phyloP scores from a whole-genome alignment of 2,888 invertebrate species.

The Drosophila fungiperda region DNA sequence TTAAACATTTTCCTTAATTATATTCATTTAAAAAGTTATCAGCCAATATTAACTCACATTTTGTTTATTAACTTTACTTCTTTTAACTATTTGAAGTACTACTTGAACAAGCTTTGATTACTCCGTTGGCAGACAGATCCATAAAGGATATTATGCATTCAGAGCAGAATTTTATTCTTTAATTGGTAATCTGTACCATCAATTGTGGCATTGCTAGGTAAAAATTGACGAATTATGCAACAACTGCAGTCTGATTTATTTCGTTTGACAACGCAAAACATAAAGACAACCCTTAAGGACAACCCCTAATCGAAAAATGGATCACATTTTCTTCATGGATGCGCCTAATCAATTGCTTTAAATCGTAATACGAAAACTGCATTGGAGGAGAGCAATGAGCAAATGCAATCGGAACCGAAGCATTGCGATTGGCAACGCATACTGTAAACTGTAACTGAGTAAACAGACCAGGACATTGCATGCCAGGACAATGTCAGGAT shows the following conservation, averaged over 20 bases:
- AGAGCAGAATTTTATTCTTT: not conserved
- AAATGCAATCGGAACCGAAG: conserved; percentile 2
- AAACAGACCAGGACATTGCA: conserved; percentile 42
- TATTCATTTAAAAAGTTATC: not conserved
- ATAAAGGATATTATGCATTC: not conserved
- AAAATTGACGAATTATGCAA: not conserved
- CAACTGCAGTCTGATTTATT: conserved; percentile 35
- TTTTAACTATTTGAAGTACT: not conserved
- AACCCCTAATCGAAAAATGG: conserved; percentile 8
- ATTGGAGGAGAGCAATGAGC: conserved; percentile 60
- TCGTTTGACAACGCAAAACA: not conserved
- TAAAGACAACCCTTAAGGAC: conserved; percentile 14
- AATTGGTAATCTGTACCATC: not conserved
- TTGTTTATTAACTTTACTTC: not conserved
- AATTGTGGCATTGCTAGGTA: too few species aligned
- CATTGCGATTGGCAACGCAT: conserved; percentile 30
- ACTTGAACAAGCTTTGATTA: not conserved
- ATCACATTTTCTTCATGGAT: conserved; percentile 13
- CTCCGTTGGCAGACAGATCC: not conserved
- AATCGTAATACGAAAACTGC: conserved; percentile 72
- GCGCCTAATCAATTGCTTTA: conserved; percentile 65
- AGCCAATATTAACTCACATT: not conserved
- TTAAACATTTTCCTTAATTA: conserved; percentile 30
- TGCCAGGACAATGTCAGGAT: conserved; percentile 45
- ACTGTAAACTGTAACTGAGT: conserved; percentile 36